Evolutionary conservation across 2,888 invertebrate genomes (phyloP).

Genomic region (Cataglyphis altisquamis): DNA sequence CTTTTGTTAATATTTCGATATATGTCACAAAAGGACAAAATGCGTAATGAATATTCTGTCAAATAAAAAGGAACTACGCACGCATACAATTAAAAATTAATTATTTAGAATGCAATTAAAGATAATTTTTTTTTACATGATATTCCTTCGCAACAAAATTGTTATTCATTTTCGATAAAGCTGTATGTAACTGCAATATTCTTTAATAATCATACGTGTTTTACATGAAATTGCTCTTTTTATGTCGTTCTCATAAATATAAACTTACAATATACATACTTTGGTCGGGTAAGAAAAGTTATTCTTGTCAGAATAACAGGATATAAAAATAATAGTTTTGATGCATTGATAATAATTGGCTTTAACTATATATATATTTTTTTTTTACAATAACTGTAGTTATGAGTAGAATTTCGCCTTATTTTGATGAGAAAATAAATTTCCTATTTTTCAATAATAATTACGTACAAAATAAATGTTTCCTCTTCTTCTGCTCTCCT

Average conservation of each 20-base stretch:
- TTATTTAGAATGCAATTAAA: constrained; percentile 23
- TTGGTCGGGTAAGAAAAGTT: background rate
- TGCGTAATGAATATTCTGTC: constrained; percentile 14
- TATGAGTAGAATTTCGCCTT: background rate
- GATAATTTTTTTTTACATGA: constrained; percentile 1
- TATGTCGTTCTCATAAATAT: constrained; percentile 29
- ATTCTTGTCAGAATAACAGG: constrained; percentile 12
- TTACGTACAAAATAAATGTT: background rate
- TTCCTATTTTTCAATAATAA: constrained; percentile 4
- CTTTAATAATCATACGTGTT: constrained; percentile 6
- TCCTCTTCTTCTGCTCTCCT: background rate
- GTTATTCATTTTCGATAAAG: background rate
- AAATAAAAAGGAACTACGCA: background rate
- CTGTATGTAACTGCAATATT: background rate
- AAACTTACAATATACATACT: constrained; percentile 28
- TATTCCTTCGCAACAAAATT: constrained; percentile 1
- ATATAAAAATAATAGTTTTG: constrained; percentile 39
- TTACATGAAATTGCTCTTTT: constrained; percentile 11
- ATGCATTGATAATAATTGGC: background rate
- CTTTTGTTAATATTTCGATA: too few species aligned
- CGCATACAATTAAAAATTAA: constrained; percentile 11
- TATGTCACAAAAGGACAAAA: background rate
- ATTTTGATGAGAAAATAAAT: background rate
- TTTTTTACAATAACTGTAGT: background rate
- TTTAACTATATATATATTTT: background rate